These are phyloP conservation scores for Procambarus virginalis DNA, from an alignment of 1,140 invertebrate genomes.

Conservation along the genomic window DNA sequence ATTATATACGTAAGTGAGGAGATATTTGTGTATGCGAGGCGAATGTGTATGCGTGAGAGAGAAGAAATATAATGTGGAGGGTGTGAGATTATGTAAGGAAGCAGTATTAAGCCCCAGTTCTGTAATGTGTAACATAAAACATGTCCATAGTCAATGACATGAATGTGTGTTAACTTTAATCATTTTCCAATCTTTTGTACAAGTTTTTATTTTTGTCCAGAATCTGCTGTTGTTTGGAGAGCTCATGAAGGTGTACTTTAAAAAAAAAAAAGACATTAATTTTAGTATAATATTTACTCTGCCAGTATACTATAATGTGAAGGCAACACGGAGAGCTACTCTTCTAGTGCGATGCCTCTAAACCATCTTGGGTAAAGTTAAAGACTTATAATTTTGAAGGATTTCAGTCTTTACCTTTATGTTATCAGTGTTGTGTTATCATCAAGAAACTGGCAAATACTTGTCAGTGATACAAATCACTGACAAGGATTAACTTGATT, in stretches of 20 bases:
- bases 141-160: background rate
- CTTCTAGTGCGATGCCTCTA: slow-evolving; percentile 9
- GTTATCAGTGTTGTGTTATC: background rate
- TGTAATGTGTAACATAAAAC: background rate
- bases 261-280: slow-evolving; percentile 36
- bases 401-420: background rate
- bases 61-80: background rate
- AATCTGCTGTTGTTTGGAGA: slow-evolving; percentile 28
- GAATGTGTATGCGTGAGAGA: background rate
- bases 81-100: background rate
- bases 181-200: slow-evolving; percentile 12
- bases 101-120: background rate
- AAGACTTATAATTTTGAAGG: slow-evolving; percentile 1
- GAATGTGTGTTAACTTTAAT: slow-evolving; percentile 8
- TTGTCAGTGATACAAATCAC: too few species aligned
- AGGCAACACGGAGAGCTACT: slow-evolving; percentile 25
- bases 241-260: slow-evolving; percentile 25
- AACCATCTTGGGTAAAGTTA: background rate
- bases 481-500: background rate
- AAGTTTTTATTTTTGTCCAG: slow-evolving; percentile 23
- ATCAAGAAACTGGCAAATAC: background rate
- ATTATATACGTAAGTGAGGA: background rate
- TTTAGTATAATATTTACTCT: slow-evolving; percentile 9
- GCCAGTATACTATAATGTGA: background rate
- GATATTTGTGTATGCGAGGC: background rate